Evolutionary conservation across 2,888 invertebrate species (phyloP).

Genomic region (Volucella zonaria): DNA sequence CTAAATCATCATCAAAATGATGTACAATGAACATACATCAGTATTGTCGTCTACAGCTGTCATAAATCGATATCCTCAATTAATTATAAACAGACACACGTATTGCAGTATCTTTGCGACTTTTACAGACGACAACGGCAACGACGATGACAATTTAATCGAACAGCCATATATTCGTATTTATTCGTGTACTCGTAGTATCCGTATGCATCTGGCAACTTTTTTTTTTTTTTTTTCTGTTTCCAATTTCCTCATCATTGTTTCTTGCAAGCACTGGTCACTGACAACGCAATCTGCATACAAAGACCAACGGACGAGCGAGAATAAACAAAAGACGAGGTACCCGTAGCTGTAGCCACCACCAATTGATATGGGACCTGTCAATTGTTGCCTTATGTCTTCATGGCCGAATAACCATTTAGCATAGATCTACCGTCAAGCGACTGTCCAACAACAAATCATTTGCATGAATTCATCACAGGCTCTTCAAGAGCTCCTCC

Average conservation of each 20-base stretch:
- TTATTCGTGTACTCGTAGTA: conserved; percentile 13
- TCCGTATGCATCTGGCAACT: too few species aligned
- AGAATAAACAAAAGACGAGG: background rate
- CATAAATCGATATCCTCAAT: conserved; percentile 55
- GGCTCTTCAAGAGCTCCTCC: background rate
- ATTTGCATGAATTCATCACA: conserved; percentile 51
- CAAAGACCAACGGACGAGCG: conserved; percentile 37
- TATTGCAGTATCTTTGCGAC: background rate
- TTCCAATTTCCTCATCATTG: background rate
- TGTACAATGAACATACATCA: conserved; percentile 19
- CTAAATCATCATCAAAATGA: conserved; percentile 31
- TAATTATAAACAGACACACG: conserved; percentile 16
- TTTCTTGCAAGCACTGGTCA: background rate
- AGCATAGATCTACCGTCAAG: conserved; percentile 28
- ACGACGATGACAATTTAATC: conserved; percentile 56
- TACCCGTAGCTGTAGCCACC: conserved; percentile 2
- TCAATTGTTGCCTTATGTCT: conserved; percentile 66
- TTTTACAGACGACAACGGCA: background rate
- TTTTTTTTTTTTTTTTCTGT: background rate
- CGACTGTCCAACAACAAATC: conserved; percentile 1
- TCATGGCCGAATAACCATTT: conserved; percentile 61
- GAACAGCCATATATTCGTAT: conserved; percentile 29
- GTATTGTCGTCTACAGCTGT: conserved; percentile 17
- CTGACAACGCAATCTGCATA: conserved; percentile 61
- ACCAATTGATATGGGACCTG: conserved; percentile 43